Evolutionary conservation across 2,113 vertebrate species (phyloP).

Genomic region (Mesoclemmys tuberculata): DNA sequence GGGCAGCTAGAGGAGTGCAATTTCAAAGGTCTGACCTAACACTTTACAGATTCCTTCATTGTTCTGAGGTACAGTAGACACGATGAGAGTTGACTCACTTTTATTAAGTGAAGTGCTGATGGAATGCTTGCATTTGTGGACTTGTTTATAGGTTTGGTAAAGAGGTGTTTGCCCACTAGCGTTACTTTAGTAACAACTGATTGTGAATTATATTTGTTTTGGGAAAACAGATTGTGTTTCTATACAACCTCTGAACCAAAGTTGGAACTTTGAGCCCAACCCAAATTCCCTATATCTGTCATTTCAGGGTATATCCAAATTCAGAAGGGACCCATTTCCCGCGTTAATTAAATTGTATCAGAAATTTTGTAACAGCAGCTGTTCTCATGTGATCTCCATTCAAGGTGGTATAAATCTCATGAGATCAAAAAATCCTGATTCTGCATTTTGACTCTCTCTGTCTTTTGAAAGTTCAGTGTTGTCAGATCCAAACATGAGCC

Average conservation of each 20-base stretch:
- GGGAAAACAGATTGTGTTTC: not conserved
- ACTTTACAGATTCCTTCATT: conserved; percentile 5
- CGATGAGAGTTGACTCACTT: not conserved
- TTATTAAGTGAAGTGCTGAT: not conserved
- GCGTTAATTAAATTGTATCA: not conserved
- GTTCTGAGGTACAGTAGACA: not conserved
- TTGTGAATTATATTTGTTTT: not conserved
- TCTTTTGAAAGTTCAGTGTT: not conserved
- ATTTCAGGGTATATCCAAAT: not conserved
- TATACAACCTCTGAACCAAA: not conserved
- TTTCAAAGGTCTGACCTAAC: conserved; percentile 12
- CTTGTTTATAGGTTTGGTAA: not conserved
- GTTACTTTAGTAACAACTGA: not conserved
- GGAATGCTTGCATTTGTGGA: not conserved
- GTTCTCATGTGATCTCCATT: not conserved
- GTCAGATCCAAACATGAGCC: not conserved
- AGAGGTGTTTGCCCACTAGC: not conserved
- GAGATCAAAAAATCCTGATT: not conserved
- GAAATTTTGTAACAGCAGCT: not conserved
- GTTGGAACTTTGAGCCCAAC: not conserved
- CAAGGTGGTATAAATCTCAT: not conserved
- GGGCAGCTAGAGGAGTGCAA: not conserved
- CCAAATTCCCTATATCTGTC: not conserved
- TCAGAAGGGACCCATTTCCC: not conserved
- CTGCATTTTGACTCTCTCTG: not conserved